A percentile compares a stretch with the other conserved stretches of the same genome.
These are phyloP conservation scores for Cirrhinus mrigala DNA, from an alignment of 2,797 vertebrate genomes.

Conservation along the genomic window DNA sequence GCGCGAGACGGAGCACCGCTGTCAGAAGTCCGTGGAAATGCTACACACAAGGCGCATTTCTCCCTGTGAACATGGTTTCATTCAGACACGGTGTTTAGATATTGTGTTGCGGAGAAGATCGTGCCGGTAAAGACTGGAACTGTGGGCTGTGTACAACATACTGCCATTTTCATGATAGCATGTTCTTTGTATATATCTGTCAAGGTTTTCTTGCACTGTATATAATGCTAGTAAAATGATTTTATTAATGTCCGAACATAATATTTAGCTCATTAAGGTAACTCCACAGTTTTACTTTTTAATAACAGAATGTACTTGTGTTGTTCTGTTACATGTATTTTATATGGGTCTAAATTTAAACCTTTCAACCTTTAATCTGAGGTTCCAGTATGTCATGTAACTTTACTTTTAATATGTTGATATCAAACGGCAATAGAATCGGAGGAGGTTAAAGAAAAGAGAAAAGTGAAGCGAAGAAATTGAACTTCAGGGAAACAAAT, in stretches of 20 bases:
- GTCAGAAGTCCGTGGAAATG: slow-evolving; percentile 22
- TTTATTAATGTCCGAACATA: too few species aligned
- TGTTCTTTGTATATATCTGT: background rate
- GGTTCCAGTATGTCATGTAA: background rate
- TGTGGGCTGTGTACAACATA: background rate
- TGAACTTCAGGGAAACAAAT: background rate
- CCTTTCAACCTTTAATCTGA: background rate
- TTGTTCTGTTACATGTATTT: background rate
- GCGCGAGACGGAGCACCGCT: slow-evolving; percentile 24
- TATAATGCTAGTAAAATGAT: background rate
- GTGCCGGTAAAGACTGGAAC: background rate
- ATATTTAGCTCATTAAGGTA: too few species aligned
- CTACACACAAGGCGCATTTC: background rate
- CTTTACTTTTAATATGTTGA: background rate
- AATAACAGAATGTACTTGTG: background rate
- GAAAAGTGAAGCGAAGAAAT: background rate
- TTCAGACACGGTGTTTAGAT: background rate
- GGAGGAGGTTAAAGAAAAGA: background rate
- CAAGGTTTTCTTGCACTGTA: background rate
- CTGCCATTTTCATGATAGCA: background rate
- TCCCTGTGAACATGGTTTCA: slow-evolving; percentile 1
- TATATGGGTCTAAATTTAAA: background rate
- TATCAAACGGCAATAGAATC: background rate
- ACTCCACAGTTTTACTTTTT: background rate
- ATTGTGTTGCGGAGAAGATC: background rate